These are phyloP conservation scores for Daktulosphaira vitifoliae DNA, from an alignment of 1,140 invertebrate species.

Conservation along the genomic window DNA sequence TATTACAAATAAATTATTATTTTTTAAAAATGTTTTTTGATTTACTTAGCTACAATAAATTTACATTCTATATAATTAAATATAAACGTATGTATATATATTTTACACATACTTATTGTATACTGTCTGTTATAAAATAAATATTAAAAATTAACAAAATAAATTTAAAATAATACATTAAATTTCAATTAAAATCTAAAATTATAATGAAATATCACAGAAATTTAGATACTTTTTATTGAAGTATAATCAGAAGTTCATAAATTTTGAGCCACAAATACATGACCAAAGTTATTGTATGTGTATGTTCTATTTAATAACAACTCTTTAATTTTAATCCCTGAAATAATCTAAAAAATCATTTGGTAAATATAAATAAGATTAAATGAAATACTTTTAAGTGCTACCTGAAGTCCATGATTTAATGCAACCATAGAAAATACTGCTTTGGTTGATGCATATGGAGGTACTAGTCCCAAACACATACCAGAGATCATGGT, in stretches of 20 bases:
- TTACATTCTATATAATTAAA: too few relatives aligned
- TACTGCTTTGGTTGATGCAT: conserved; percentile 17
- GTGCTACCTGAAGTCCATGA: conserved; percentile 16
- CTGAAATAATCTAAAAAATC: conserved; percentile 8
- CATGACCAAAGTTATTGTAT: conserved; percentile 25
- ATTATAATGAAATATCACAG: conserved; percentile 13
- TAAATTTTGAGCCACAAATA: conserved; percentile 14
- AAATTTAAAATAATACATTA: too few relatives aligned
- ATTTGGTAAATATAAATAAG: background rate
- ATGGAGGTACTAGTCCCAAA: conserved; percentile 23
- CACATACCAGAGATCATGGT: conserved; percentile 20
- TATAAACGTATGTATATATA: too few relatives aligned
- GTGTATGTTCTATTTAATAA: conserved; percentile 10
- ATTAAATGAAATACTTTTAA: conserved; percentile 3
- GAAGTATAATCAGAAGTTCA: too few relatives aligned
- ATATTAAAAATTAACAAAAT: too few relatives aligned
- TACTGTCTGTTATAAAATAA: too few relatives aligned
- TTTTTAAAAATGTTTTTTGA: background rate
- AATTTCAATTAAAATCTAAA: too few relatives aligned
- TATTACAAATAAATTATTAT: background rate
- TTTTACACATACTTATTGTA: too few relatives aligned
- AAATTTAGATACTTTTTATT: too few relatives aligned
- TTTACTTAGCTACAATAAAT: background rate
- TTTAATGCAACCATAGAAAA: conserved; percentile 15
- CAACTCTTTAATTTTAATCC: conserved; percentile 20